Evolutionary conservation across 2,888 invertebrate species (phyloP).

Genomic region (Reticulitermes lucifugus): DNA sequence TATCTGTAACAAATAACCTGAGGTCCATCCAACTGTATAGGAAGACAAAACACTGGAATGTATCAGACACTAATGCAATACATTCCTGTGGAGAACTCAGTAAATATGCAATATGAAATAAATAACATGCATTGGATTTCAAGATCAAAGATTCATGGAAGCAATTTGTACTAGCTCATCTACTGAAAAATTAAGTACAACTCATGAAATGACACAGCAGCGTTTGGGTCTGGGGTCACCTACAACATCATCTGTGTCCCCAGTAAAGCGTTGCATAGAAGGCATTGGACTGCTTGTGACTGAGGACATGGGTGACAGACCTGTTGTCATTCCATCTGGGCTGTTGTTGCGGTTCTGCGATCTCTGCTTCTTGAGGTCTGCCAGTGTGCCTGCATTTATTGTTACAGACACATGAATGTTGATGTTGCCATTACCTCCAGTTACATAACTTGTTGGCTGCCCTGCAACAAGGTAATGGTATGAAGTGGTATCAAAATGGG

Average conservation of each 20-base stretch:
- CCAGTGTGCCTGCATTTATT: slow-evolving; percentile 85
- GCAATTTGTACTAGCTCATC: slow-evolving; percentile 15
- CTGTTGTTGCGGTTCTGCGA: slow-evolving; percentile 81
- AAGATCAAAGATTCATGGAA: not conserved
- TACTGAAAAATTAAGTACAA: not conserved
- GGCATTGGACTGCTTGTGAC: slow-evolving; percentile 44
- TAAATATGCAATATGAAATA: slow-evolving; percentile 14
- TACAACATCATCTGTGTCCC: slow-evolving; percentile 82
- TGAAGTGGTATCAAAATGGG: not conserved
- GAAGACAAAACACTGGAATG: slow-evolving; percentile 13
- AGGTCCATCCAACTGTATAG: not conserved
- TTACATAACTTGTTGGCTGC: slow-evolving; percentile 57
- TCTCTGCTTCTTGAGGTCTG: slow-evolving; percentile 93
- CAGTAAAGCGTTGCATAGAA: slow-evolving; percentile 72
- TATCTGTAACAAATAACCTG: not conserved
- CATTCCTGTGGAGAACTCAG: not conserved
- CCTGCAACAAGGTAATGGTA: slow-evolving; percentile 53
- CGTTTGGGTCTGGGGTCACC: slow-evolving; percentile 77
- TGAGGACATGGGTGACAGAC: slow-evolving; percentile 48
- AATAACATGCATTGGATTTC: not conserved
- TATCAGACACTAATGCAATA: not conserved
- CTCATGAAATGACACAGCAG: slow-evolving; percentile 73
- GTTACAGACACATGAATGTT: slow-evolving; percentile 87
- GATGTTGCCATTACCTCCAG: slow-evolving; percentile 85
- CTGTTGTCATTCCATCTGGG: slow-evolving; percentile 62